Evolutionary conservation across 2,888 invertebrate species (phyloP).

Genomic region (Conomelus anceps): DNA sequence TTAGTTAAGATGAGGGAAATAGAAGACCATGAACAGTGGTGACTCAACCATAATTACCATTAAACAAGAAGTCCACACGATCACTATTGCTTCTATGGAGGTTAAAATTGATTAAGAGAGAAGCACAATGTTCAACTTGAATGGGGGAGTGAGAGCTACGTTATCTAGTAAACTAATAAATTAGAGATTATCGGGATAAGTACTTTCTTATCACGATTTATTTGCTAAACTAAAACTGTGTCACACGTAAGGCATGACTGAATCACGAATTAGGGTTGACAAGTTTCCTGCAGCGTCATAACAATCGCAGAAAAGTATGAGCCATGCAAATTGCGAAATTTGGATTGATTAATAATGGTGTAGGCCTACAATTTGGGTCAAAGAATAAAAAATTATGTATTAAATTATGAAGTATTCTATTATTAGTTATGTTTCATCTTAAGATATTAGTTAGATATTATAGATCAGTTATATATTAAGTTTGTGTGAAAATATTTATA

Average conservation of each 20-base stretch:
- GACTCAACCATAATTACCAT: neutral
- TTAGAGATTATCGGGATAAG: neutral
- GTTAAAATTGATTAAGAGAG: too few relatives aligned
- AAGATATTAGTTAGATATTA: too few relatives aligned
- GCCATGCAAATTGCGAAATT: too few relatives aligned
- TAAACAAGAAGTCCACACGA: neutral
- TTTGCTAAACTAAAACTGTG: neutral
- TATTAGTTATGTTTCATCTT: too few relatives aligned
- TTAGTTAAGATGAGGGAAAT: neutral
- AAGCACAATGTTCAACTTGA: neutral
- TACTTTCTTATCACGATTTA: neutral
- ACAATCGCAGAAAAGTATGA: too few relatives aligned
- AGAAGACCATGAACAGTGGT: neutral
- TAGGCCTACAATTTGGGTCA: too few relatives aligned
- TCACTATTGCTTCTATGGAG: too few relatives aligned
- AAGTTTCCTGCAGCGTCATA: neutral
- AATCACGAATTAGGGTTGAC: neutral
- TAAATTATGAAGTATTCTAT: too few relatives aligned
- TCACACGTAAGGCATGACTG: neutral
- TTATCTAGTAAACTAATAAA: neutral
- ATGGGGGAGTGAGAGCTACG: neutral
- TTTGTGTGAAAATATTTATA: too few relatives aligned
- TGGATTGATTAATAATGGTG: too few relatives aligned
- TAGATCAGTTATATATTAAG: too few relatives aligned
- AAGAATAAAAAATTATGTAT: too few relatives aligned